Evolutionary conservation across 2,888 invertebrate genomes (phyloP).

Genomic region (Drosophila acutilabella): DNA sequence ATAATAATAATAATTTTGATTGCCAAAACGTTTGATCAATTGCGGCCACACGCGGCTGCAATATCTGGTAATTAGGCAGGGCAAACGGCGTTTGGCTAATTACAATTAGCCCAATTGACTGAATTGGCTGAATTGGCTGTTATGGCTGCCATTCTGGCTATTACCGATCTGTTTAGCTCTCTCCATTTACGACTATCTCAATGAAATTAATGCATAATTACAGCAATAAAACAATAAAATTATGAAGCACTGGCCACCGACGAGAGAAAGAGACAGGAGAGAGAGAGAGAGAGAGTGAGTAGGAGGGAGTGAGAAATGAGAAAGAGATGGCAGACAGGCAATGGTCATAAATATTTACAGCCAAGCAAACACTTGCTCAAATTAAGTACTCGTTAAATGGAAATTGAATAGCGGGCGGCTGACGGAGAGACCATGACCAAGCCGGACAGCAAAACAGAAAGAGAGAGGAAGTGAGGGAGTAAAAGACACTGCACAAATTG

Average conservation of each 20-base stretch:
- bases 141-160: constrained; percentile 39
- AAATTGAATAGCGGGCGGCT: constrained; percentile 67
- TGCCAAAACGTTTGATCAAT: constrained; percentile 28
- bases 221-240: constrained; percentile 77
- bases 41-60: constrained; percentile 29
- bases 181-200: constrained; percentile 70
- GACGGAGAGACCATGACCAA: constrained; percentile 19
- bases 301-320: constrained; percentile 29
- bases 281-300: constrained; percentile 11
- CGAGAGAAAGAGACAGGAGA: constrained; percentile 38
- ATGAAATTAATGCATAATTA: constrained; percentile 79
- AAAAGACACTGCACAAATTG: constrained; percentile 54
- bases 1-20: constrained; percentile 38
- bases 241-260: constrained; percentile 56
- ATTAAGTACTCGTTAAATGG: constrained; percentile 80
- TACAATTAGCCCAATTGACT: constrained; percentile 56
- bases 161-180: constrained; percentile 36
- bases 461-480: neutral
- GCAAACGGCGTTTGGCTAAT: constrained; percentile 60
- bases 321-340: constrained; percentile 35
- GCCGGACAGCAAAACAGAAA: constrained; percentile 9
- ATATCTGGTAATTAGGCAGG: constrained; percentile 53
- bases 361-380: constrained; percentile 78
- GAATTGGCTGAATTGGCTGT: constrained; percentile 44
- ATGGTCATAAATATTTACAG: constrained; percentile 77